Percentiles rank a stretch among this genome's conserved stretches.
phyloP scores from a whole-genome alignment of 2,113 vertebrate genomes.

The Ceuthmochares aereus region DNA sequence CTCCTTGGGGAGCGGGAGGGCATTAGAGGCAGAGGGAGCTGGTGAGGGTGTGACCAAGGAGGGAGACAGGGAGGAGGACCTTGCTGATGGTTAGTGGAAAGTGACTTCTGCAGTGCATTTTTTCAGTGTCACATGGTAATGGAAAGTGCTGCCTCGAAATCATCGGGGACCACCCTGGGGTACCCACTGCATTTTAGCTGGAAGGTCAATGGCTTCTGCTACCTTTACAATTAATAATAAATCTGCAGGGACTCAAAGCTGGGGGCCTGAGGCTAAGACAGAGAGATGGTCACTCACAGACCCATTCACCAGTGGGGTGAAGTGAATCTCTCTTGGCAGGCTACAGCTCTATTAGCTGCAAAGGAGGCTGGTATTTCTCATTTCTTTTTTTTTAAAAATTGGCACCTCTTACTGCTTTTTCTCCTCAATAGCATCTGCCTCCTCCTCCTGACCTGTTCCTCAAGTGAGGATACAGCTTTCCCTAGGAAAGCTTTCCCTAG shows the following conservation, averaged over 20 bases:
- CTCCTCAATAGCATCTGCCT: background rate
- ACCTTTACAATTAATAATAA: background rate
- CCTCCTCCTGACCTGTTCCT: background rate
- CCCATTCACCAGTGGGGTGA: background rate
- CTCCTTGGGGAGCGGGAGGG: conserved; percentile 52
- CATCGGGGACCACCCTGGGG: background rate
- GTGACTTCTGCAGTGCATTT: conserved; percentile 54
- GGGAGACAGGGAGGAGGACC: conserved; percentile 1
- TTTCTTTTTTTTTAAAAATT: background rate
- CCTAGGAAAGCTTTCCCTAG: background rate
- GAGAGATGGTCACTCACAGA: background rate
- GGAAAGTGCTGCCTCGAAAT: conserved; percentile 6
- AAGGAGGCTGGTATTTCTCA: background rate
- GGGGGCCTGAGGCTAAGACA: background rate
- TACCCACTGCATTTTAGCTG: background rate
- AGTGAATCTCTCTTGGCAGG: background rate
- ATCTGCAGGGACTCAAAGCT: background rate
- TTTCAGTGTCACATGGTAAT: conserved; percentile 79
- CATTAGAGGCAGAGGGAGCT: background rate
- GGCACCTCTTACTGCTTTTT: background rate
- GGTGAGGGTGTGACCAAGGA: conserved; percentile 15
- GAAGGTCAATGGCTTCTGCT: background rate
- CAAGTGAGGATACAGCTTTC: background rate
- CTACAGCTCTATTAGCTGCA: background rate
- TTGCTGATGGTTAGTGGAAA: conserved; percentile 73